Conservation (phyloP, 23 tunicate genomes). For the Styela plicata region DNA sequence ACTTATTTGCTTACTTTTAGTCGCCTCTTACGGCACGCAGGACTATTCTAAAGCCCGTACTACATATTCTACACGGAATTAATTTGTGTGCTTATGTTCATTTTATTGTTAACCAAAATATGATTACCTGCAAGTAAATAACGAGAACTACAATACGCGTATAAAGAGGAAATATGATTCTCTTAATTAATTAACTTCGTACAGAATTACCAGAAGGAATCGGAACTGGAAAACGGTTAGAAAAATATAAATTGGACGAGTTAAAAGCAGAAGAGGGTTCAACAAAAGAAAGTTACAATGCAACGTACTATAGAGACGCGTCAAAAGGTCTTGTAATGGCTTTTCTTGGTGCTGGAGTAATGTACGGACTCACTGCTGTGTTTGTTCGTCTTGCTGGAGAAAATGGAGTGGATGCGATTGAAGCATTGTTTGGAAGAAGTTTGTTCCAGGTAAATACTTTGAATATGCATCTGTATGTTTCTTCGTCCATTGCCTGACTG, state of each 20-base stretch:
- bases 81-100: too few relatives aligned
- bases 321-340: conserved; percentile 59
- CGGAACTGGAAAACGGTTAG: not conserved
- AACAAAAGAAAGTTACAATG: not conserved
- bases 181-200: not conserved
- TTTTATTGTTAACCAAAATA: too few relatives aligned
- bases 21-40: too few relatives aligned
- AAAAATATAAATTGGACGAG: not conserved
- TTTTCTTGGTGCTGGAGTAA: conserved; percentile 68
- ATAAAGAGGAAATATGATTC: too few relatives aligned
- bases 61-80: too few relatives aligned
- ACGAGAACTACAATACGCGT: too few relatives aligned
- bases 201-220: conserved; percentile 18
- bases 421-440: conserved; percentile 58
- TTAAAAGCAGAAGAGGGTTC: not conserved
- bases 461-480: too few relatives aligned
- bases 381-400: conserved; percentile 69
- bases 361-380: conserved; percentile 80
- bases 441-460: conserved; percentile 47
- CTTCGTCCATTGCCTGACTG: too few relatives aligned
- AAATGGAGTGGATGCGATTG: conserved; percentile 56
- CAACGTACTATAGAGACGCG: conserved; percentile 20
- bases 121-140: too few relatives aligned
- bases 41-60: too few relatives aligned
- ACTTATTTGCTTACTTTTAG: too few relatives aligned